Evolutionary conservation across 2,888 invertebrate genomes (phyloP), one percentile per base, ranked within the genome.

Genomic region (Pinctada fucata): DNA sequence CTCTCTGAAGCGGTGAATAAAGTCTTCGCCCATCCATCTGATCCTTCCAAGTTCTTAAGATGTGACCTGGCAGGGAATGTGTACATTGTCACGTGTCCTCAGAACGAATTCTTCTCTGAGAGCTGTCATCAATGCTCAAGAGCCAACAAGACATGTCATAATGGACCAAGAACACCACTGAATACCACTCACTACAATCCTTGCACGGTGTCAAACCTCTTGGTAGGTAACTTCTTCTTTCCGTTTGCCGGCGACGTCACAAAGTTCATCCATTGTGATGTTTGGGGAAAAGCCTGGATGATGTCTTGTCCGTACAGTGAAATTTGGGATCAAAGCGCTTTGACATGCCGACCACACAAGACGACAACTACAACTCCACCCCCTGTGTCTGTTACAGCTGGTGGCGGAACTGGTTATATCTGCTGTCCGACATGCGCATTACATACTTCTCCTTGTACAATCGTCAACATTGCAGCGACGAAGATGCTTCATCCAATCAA

Each of bases 251-350:
- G 69, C 0, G 81, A 85, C 71, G 47, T 47, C 2, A 78, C 79
- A 3, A 82, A 84, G 76, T 88, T 83, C 75, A 86, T 87, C 70
- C 87, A 88, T 72, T 88, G 88, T 64, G 86, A 86, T 68, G 82
- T 86, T 5, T 86, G 85, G 86, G 87, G 88, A 1, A 79, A 86
- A 13, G 82, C 86, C 5, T 88, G 84, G 83, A 76, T 83, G 8
- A 79, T 78, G 64, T 65, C 67, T 3, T 87, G 86, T 72, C 86
- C 82, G 5, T 1, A 13, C 2, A 84, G 85, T 16, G 76, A 82
- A 73, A 80, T 82, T 5, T 88, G 88, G 88, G 85, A 84, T 16
- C 83, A 88, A 52, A 63, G 48, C 0, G 79, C 83, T n/a, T 68
- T 84, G 50, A 86, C 88, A 0, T 88, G 87, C 63, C 75, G 83